Evolutionary conservation across 2,797 vertebrate species (phyloP), one percentile per base, ranked within the genome.

Genomic region (Anguilla obscura): DNA sequence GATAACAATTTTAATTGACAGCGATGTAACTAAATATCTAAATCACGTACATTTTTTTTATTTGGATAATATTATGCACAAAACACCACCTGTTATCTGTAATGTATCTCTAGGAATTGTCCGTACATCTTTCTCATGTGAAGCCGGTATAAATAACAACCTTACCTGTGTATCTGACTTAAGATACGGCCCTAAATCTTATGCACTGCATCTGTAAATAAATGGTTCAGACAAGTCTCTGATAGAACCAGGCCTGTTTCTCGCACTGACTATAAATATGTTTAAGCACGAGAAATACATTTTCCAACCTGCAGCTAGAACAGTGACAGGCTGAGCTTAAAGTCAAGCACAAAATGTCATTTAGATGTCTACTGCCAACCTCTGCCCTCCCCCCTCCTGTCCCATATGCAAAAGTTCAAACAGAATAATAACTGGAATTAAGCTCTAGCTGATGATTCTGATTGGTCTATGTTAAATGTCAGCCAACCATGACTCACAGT

Each of bases 371-470:
- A 91, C 88, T 91, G 91, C 91, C 90, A 86, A 91, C 91, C 88
- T 90, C 89, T 27, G 63, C 76, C 90, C 88, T 87, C 24, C 90
- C 30, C 91, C 88, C 69, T 89, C 87, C 93, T 91, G 92, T 93
- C 91, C 90, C 93, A 91, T 95, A 94, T 94, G 93, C 93, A 90
- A 92, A 94, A 94, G 93, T 94, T 94, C 93, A 94, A 96, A 94
- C 91, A 89, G 92, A 95, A 94, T 95, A 95, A 96, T 96, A 95
- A 96, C 95, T 93, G 94, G 94, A 95, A 96, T 96, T 96, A 96
- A 91, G 89, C 89, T 84, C 88, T 80, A 24, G 86, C 91, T 93
- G 92, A 94, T 91, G 93, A 92, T 94, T 93, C 93, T 95, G 94
- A 95, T 88, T 85, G 90, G 90, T 92, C 91, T 90, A 91, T 91